Percentiles rank a stretch among this genome's conserved stretches.
Conservation (phyloP, 2,113 vertebrate species). For the Irena cyanogastra region DNA sequence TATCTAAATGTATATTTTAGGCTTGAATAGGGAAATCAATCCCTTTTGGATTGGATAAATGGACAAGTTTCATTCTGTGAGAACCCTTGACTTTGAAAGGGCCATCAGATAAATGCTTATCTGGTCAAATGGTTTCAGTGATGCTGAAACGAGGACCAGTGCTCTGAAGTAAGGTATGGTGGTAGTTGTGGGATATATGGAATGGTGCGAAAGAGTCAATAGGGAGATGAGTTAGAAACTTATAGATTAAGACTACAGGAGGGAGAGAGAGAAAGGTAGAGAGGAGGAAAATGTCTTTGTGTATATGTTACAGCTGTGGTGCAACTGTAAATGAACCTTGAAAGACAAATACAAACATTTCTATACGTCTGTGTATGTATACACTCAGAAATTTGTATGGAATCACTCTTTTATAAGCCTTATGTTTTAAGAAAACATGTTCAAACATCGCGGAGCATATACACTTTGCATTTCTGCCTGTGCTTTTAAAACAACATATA, state of each 20-base stretch:
- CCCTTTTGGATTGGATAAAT: not conserved
- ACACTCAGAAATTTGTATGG: not conserved
- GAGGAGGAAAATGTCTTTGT: not conserved
- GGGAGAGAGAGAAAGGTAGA: not conserved
- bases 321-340: not conserved
- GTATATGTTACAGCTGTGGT: not conserved
- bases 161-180: accelerated
- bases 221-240: not conserved
- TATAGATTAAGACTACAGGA: not conserved
- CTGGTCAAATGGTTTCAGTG: not conserved
- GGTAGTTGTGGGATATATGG: not conserved
- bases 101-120: not conserved
- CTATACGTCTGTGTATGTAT: not conserved
- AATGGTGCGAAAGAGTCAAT: not conserved
- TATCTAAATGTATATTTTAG: not conserved
- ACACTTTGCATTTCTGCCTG: not conserved
- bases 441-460: not conserved
- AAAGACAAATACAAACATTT: not conserved
- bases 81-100: not conserved
- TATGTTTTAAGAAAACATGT: not conserved
- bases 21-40: not conserved
- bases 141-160: not conserved
- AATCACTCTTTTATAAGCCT: not conserved
- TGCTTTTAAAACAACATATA: not conserved
- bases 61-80: not conserved